Base-by-base conservation (phyloP, 2,113 vertebrate species). In the Ursus arctos region DNA sequence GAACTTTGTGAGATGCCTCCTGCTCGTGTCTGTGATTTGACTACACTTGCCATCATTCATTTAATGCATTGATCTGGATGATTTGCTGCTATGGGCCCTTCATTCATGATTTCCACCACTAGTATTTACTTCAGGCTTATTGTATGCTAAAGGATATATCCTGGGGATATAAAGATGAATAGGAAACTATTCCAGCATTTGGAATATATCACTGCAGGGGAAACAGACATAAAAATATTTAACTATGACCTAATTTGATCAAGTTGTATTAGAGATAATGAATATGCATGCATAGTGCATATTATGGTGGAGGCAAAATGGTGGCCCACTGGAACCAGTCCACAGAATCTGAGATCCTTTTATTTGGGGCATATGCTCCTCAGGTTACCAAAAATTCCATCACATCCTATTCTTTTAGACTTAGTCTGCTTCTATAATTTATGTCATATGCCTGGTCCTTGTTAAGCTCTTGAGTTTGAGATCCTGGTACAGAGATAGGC, bases 31-130 rank as follows among this genome's bases (percentile, higher is more conserved):
- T 2, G 43, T 40, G 72, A 84, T 84, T 93, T 89, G 86, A 87
- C 95, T 83, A 57, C 81, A 92, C 36, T 69, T 36, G 55, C 55
- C 76, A 53, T 84, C 31, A 40, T 88, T 94, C 86, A 76, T 83
- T 80, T 92, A 96, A 89, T 43, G 61, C 19, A n/a, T 43, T 92
- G 79, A 82, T 88, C 12, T 84, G 86, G 49, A 53, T 90, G 74
- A 88, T 72, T 84, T 92, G 79, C 24, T 88, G 49, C 69, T 77
- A 40, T 49, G 61, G 36, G 47, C 55, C 15, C n/a, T 71, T 94
- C 67, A 76, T 80, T 94, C 61, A 28, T 43, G 33, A 24, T 69
- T 88, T 77, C 67, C 24, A 49, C 53, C 51, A 47, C 53, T 71
- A 79, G 33, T 51, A 36, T 89, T 95, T 63, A 89, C 33, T 87